Evolutionary conservation across 92 coral and sea anemone species (phyloP).

Genomic region (Epizoanthus scotinus): DNA sequence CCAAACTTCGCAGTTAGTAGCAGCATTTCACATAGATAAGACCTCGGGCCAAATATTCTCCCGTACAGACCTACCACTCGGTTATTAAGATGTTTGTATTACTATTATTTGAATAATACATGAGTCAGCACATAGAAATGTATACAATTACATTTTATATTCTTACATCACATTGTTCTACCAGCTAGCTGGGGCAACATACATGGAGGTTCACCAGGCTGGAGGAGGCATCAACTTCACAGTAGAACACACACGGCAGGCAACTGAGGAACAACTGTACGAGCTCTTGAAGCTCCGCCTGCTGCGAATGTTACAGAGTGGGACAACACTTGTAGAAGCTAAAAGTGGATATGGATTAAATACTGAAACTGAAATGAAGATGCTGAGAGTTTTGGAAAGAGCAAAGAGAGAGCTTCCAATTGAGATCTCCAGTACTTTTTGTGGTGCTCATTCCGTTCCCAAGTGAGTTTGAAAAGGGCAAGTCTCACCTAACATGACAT

Average conservation of each 20-base stretch:
- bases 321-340: slow-evolving; percentile 96
- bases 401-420: slow-evolving; percentile 85
- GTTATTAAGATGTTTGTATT: too few species aligned
- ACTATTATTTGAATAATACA: too few species aligned
- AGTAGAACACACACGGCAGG: slow-evolving; percentile 85
- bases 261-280: slow-evolving; percentile 86
- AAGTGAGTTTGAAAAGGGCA: too few species aligned
- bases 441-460: slow-evolving; percentile 98
- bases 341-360: slow-evolving; percentile 98
- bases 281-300: slow-evolving; percentile 71
- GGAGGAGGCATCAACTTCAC: slow-evolving; percentile 98
- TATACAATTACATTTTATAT: neutral
- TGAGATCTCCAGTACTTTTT: slow-evolving; percentile 94
- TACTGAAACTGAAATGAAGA: slow-evolving; percentile 84
- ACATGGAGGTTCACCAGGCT: slow-evolving; percentile 92
- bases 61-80: too few species aligned
- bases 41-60: too few species aligned
- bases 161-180: neutral
- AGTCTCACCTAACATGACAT: too few species aligned
- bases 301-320: slow-evolving; percentile 77
- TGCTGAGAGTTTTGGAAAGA: slow-evolving; percentile 88
- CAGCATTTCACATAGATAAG: too few species aligned
- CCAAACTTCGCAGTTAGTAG: neutral
- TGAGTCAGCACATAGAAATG: too few species aligned
- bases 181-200: slow-evolving; percentile 98